Conservation (phyloP, 2,888 invertebrate species). For the Sympetrum striolatum region DNA sequence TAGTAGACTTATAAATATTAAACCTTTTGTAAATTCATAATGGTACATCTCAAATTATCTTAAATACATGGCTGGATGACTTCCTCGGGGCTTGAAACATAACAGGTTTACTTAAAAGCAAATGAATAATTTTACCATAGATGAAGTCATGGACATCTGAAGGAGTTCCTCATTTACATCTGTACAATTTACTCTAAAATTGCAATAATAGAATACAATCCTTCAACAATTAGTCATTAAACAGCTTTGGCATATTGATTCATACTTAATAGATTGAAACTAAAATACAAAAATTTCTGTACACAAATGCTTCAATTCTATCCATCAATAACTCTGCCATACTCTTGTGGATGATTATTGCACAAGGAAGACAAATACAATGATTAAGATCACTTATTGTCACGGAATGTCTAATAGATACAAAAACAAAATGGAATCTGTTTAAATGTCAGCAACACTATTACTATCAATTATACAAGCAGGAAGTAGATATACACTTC, state of each 20-base stretch:
- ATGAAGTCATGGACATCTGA: constrained; percentile 22
- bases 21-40: background rate
- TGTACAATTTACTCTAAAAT: constrained; percentile 33
- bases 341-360: constrained; percentile 44
- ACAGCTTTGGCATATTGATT: background rate
- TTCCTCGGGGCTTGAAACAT: background rate
- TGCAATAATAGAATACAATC: constrained; percentile 17
- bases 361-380: constrained; percentile 44
- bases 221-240: constrained; percentile 12
- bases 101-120: background rate
- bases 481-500: constrained; percentile 27
- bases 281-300: constrained; percentile 17
- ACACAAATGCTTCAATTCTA: constrained; percentile 41
- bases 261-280: background rate
- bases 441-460: constrained; percentile 28
- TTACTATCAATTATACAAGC: constrained; percentile 16
- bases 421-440: constrained; percentile 17
- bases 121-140: background rate
- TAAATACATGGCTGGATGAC: background rate
- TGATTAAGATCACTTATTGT: constrained; percentile 44
- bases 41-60: background rate
- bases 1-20: background rate
- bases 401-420: constrained; percentile 45
- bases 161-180: background rate
- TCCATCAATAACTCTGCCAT: constrained; percentile 23